Conservation (phyloP, 2,888 invertebrate genomes). For the Cynaeus angustus region DNA sequence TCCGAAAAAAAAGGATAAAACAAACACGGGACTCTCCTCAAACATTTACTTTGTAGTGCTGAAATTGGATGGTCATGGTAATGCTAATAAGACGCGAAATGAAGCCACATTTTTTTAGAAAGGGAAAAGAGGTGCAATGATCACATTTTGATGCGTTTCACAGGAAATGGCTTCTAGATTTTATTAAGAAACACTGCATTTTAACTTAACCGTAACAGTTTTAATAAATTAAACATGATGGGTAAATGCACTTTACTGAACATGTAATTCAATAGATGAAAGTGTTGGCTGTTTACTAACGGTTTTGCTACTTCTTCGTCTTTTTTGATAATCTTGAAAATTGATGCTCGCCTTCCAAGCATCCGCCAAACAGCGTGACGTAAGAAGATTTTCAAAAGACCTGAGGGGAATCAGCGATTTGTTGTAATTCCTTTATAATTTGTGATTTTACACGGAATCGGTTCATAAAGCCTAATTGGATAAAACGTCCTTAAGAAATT, state of each 20-base stretch:
- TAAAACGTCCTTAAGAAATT: slow-evolving; percentile 33
- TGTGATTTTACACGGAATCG: slow-evolving; percentile 6
- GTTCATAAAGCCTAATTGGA: slow-evolving; percentile 12
- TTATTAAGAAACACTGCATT: background rate
- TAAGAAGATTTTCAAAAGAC: slow-evolving; percentile 15
- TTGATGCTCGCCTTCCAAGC: background rate
- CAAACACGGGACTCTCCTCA: background rate
- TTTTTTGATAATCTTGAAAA: no score
- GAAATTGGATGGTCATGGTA: slow-evolving; percentile 10
- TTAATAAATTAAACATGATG: background rate
- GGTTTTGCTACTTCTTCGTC: no score
- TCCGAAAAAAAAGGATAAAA: background rate
- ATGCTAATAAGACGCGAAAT: background rate
- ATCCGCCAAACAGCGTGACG: no score
- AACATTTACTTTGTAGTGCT: no score
- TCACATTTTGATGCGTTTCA: background rate
- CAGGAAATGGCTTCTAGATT: slow-evolving; percentile 5
- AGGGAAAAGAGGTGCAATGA: background rate
- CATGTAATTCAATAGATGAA: no score
- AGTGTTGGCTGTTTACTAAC: no score
- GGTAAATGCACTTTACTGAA: no score
- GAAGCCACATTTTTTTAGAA: background rate
- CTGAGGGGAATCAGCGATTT: slow-evolving; percentile 5
- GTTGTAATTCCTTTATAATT: background rate
- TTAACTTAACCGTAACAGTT: background rate